A percentile compares a stretch with the other conserved stretches of the same genome.
Conservation (phyloP, 2,113 vertebrate genomes). For the Neolamprologus fasciatus region DNA sequence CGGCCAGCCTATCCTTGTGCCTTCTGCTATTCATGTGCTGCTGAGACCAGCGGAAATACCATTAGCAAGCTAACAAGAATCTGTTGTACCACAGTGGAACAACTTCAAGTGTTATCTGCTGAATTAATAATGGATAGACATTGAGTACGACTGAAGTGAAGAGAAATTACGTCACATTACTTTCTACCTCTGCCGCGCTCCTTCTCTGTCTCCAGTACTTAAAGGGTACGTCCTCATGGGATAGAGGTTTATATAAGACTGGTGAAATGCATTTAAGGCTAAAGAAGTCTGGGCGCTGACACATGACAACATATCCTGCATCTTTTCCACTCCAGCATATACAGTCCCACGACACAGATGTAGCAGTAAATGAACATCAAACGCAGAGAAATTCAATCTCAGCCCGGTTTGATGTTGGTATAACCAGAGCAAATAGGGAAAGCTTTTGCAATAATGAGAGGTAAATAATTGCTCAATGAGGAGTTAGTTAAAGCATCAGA, state of each 20-base stretch:
- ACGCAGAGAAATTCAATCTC: background rate
- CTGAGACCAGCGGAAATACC: conserved; percentile 16
- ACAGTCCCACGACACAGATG: background rate
- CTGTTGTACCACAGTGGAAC: conserved; percentile 18
- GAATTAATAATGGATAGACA: conserved; percentile 39
- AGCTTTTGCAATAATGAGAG: conserved; percentile 7
- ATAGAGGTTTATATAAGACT: conserved; percentile 1
- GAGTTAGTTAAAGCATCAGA: conserved; percentile 1
- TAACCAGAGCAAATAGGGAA: conserved; percentile 7
- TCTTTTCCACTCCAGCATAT: background rate
- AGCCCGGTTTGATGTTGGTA: background rate
- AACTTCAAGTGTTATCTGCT: conserved; percentile 34
- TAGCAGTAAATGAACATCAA: conserved; percentile 17
- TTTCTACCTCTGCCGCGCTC: background rate
- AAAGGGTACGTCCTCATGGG: conserved; percentile 12
- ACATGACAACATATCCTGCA: background rate
- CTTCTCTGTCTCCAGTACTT: background rate
- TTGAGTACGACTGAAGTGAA: conserved; percentile 8
- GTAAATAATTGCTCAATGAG: conserved; percentile 13
- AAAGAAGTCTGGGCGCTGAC: background rate
- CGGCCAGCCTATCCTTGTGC: conserved; percentile 94
- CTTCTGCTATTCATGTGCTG: conserved; percentile 97
- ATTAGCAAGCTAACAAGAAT: conserved; percentile 40
- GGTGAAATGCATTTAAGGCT: conserved; percentile 8
- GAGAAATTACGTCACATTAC: conserved; percentile 21